Conservation (phyloP, 2,113 vertebrate genomes). For the Vulpes vulpes region DNA sequence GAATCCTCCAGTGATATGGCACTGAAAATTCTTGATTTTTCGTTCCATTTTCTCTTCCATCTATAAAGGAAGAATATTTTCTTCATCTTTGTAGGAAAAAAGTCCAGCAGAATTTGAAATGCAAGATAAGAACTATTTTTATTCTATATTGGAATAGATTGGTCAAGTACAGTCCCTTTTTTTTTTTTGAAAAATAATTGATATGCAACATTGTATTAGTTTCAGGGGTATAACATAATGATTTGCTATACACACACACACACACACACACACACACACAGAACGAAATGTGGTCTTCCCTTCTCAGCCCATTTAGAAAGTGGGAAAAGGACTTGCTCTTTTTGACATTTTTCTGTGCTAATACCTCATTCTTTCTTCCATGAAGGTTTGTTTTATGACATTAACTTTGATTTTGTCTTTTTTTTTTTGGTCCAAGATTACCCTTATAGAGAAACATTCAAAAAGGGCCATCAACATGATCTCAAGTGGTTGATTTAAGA, state of each 20-base stretch:
- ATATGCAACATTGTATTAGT: not conserved
- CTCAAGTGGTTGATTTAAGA: slow-evolving; percentile 16
- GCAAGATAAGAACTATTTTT: slow-evolving; percentile 23
- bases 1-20: slow-evolving; percentile 4
- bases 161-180: not conserved
- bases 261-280: too few relatives aligned
- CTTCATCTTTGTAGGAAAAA: slow-evolving; percentile 44
- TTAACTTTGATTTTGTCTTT: slow-evolving; percentile 16
- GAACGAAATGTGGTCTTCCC: not conserved
- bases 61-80: slow-evolving; percentile 53
- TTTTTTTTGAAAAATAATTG: not conserved
- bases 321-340: not conserved
- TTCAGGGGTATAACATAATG: not conserved
- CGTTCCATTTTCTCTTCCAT: not conserved
- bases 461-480: not conserved
- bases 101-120: slow-evolving; percentile 16
- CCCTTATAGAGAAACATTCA: not conserved
- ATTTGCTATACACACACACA: not conserved
- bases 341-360: not conserved
- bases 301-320: not conserved
- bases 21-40: slow-evolving; percentile 50
- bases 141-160: not conserved
- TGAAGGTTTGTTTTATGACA: not conserved
- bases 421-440: slow-evolving; percentile 34
- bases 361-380: not conserved